Base-by-base conservation (phyloP, 2,888 invertebrate genomes). In the Sphaerophoria taeniata region DNA sequence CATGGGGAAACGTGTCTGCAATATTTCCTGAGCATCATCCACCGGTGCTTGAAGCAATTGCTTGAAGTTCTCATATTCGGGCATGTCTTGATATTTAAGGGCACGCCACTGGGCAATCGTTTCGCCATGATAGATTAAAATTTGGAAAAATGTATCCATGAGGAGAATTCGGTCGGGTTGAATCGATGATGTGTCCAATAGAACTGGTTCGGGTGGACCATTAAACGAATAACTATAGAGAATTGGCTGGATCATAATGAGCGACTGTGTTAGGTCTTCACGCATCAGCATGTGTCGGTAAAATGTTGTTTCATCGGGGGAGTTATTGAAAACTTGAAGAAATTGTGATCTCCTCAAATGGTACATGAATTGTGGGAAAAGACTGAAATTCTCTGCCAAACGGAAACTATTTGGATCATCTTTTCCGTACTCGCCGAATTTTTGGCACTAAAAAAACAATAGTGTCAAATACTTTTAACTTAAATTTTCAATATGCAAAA, bases 91-190 rank as follows among this genome's bases (percentile, higher is more conserved):
- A 93, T 99, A 99, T 88, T 98, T 97, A 24, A 97, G 94, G 31
- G 96, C 97, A 81, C 98, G 95, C 99, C 99, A 99, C 89, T 98
- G 97, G 2, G 98, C 98, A 90, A 99, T 99, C 7, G 98, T 99
- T 95, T 99, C 99, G 91, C 99, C 99, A 90, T 99, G 99, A 93
- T 99, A 99, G 90, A 99, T 99, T 75, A 99, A 95, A 90, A 99
- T 98, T 93, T 99, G 99, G 95, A 99, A 99, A 94, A 99, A 99
- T 0, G 99, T 99, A 93, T 99, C 99, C 99, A 99, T 99, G 72
- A 99, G 94, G 56, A 99, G 94, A 89, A 99, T 99, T 81, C 98
- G 94, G 92, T 99, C 99, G 0, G 98, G 96, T 92, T 98, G 98
- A 90, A 99, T 99, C 85, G 98, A 98, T 69, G 98, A 98, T 3